Conservation (phyloP, 2,113 vertebrate genomes). For the Toxotes jaculatrix region DNA sequence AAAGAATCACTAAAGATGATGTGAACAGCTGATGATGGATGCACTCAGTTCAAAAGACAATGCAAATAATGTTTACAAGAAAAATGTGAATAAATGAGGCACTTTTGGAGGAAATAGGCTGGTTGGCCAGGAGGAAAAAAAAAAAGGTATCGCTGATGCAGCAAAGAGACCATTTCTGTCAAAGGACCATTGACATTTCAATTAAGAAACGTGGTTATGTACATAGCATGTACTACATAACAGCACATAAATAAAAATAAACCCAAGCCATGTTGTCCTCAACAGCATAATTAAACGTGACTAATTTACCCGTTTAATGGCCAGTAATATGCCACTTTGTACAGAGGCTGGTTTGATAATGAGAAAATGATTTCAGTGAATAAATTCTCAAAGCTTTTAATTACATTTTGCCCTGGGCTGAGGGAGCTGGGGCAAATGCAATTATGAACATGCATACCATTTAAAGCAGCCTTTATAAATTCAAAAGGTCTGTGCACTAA, state of each 20-base stretch:
- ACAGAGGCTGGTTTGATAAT: conserved; percentile 78
- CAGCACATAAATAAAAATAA: conserved; percentile 70
- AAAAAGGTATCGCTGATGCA: conserved; percentile 5
- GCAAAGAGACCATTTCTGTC: conserved; percentile 40
- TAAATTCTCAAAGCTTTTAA: conserved; percentile 84
- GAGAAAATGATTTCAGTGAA: conserved; percentile 82
- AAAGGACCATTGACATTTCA: conserved; percentile 65
- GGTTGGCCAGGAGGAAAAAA: conserved; percentile 11
- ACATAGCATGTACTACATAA: conserved; percentile 66
- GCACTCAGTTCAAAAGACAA: conserved; percentile 55
- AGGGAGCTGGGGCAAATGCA: conserved; percentile 74
- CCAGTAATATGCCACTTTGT: conserved; percentile 76
- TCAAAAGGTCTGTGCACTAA: conserved; percentile 37
- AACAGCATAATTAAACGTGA: conserved; percentile 81
- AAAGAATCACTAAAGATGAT: conserved; percentile 22
- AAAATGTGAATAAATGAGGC: conserved; percentile 75
- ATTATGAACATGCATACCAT: conserved; percentile 79
- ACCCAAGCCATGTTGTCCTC: conserved; percentile 70
- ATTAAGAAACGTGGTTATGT: conserved; percentile 77
- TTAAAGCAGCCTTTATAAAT: conserved; percentile 63
- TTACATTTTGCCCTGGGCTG: conserved; percentile 84
- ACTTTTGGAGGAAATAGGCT: conserved; percentile 66
- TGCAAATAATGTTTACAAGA: conserved; percentile 72
- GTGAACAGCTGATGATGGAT: conserved; percentile 37
- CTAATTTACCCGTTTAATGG: conserved; percentile 83